These are phyloP conservation scores for Eustalomyia histrio DNA, from an alignment of 2,888 invertebrate species.

Conservation along the genomic window DNA sequence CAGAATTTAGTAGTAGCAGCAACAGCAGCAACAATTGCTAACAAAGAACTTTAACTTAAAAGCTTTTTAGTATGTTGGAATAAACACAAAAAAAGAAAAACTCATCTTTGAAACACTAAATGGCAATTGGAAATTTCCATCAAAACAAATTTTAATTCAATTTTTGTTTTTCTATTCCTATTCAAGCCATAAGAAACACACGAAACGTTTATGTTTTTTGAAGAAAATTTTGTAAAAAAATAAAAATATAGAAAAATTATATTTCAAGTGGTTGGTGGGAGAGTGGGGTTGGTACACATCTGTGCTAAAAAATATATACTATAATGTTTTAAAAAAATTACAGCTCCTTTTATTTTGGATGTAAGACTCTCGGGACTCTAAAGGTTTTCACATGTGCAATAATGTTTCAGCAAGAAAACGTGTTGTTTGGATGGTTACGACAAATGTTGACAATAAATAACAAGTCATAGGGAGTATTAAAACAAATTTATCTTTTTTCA, in stretches of 20 bases:
- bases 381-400: slow-evolving; percentile 42
- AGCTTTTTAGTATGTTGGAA: slow-evolving; percentile 24
- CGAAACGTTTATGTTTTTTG: slow-evolving; percentile 24
- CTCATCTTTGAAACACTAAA: slow-evolving; percentile 20
- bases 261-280: slow-evolving; percentile 23
- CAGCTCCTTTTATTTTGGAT: slow-evolving; percentile 3
- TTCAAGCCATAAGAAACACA: slow-evolving; percentile 6
- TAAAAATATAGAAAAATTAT: slow-evolving; percentile 40
- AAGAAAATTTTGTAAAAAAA: slow-evolving; percentile 24
- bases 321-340: slow-evolving; percentile 51
- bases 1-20: background rate
- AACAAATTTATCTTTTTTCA: slow-evolving; percentile 25
- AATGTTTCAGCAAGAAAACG: slow-evolving; percentile 19
- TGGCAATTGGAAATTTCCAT: slow-evolving; percentile 53
- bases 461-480: slow-evolving; percentile 31
- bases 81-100: background rate
- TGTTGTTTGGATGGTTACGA: slow-evolving; percentile 2
- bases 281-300: slow-evolving; percentile 44
- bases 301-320: slow-evolving; percentile 37
- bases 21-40: slow-evolving; percentile 26
- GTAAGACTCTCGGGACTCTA: slow-evolving; percentile 35
- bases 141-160: slow-evolving; percentile 60
- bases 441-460: slow-evolving; percentile 58
- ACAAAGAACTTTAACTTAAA: slow-evolving; percentile 40
- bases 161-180: slow-evolving; percentile 17